phyloP scores from a whole-genome alignment of 2,888 invertebrate species.

The Masnerella sp. region DNA sequence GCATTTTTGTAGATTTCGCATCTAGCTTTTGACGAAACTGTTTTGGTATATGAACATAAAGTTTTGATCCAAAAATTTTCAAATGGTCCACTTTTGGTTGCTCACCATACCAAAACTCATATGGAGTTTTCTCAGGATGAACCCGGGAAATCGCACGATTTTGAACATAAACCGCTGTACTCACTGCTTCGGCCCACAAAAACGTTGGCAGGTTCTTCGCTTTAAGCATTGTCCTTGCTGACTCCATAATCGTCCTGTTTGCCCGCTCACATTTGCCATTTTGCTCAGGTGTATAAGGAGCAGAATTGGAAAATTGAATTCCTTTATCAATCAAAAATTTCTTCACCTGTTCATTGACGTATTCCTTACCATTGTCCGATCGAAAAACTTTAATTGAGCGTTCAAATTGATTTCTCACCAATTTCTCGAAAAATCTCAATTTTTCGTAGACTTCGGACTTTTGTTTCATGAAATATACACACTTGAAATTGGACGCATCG shows the following conservation, averaged over 20 bases:
- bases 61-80: slow-evolving; percentile 30
- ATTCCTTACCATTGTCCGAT: slow-evolving; percentile 4
- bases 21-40: slow-evolving; percentile 49
- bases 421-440: slow-evolving; percentile 35
- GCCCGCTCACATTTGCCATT: slow-evolving; percentile 46
- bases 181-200: slow-evolving; percentile 38
- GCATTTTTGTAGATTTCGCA: slow-evolving; percentile 17
- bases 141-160: slow-evolving; percentile 19
- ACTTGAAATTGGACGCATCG: not conserved
- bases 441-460: slow-evolving; percentile 49
- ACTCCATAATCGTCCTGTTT: slow-evolving; percentile 43
- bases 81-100: slow-evolving; percentile 32
- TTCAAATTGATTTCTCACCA: not conserved
- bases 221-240: slow-evolving; percentile 27
- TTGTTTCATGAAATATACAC: slow-evolving; percentile 2
- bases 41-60: slow-evolving; percentile 45
- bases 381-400: not conserved
- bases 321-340: slow-evolving; percentile 27
- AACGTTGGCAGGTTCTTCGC: slow-evolving; percentile 24
- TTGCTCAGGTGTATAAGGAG: slow-evolving; percentile 55
- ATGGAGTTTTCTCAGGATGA: slow-evolving; percentile 19
- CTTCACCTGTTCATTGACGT: slow-evolving; percentile 26
- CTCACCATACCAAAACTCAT: slow-evolving; percentile 36
- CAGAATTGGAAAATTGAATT: slow-evolving; percentile 34
- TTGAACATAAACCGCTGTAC: slow-evolving; percentile 48